These are phyloP conservation scores for Apogon hyalosoma DNA, from an alignment of 2,797 vertebrate genomes.

Conservation along the genomic window DNA sequence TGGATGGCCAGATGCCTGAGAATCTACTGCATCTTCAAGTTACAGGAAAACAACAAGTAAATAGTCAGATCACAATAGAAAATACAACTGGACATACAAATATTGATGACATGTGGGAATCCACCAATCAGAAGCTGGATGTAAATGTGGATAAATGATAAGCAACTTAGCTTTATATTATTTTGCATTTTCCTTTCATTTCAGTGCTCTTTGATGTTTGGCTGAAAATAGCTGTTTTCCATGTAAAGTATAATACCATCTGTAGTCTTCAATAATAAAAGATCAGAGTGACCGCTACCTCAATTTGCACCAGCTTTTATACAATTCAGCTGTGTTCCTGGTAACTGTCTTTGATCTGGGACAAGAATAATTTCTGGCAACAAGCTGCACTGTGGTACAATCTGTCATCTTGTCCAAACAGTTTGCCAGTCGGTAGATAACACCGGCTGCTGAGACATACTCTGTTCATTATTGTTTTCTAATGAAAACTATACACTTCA, in stretches of 20 bases:
- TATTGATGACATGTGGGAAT: conserved; percentile 22
- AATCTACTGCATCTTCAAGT: conserved; percentile 16
- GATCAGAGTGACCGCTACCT: background rate
- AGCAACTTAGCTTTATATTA: background rate
- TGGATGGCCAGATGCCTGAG: conserved; percentile 31
- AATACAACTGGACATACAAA: conserved; percentile 35
- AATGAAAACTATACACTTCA: conserved; percentile 58
- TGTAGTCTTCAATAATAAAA: conserved; percentile 9
- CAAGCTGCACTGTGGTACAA: conserved; percentile 14
- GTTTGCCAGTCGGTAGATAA: conserved; percentile 42
- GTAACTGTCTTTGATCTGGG: conserved; percentile 35
- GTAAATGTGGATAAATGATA: conserved; percentile 25
- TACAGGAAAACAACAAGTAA: conserved; percentile 19
- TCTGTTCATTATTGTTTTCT: conserved; percentile 54
- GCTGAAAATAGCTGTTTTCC: conserved; percentile 15
- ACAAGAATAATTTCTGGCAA: conserved; percentile 41
- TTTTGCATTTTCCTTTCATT: background rate
- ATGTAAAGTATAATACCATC: background rate
- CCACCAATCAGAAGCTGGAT: conserved; percentile 18
- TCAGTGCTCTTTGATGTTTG: background rate
- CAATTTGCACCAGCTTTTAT: conserved; percentile 21
- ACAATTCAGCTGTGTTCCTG: conserved; percentile 14
- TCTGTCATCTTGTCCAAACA: conserved; percentile 51
- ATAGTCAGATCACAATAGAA: conserved; percentile 27
- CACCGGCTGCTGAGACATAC: background rate